phyloP scores from a whole-genome alignment of 2,888 invertebrate genomes.

The Dasysyrphus albostriatus region DNA sequence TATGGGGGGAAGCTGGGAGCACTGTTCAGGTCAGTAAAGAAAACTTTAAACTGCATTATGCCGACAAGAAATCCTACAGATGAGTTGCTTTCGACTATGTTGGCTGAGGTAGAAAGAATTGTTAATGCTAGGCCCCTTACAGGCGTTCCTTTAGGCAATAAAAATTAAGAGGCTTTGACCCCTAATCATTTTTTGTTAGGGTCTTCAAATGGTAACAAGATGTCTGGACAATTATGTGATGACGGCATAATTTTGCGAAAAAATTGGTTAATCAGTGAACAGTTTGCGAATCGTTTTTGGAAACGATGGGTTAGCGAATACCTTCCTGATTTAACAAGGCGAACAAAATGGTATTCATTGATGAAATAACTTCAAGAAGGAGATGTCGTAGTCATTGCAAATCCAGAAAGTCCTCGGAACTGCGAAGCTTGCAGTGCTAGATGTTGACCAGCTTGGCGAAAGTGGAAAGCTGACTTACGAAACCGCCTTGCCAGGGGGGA shows the following conservation, averaged over 20 bases:
- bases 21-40: not conserved
- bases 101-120: not conserved
- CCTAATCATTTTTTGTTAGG: not conserved
- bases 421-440: slow-evolving; percentile 4
- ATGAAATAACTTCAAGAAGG: not conserved
- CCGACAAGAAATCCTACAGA: not conserved
- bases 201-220: not conserved
- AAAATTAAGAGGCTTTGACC: not conserved
- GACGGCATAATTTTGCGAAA: not conserved
- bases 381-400: not conserved
- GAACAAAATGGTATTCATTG: not conserved
- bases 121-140: not conserved
- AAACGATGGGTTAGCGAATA: too few species aligned
- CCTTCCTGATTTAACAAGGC: not conserved
- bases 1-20: not conserved
- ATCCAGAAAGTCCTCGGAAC: not conserved
- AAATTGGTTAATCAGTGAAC: not conserved
- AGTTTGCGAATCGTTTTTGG: not conserved
- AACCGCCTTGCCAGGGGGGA: slow-evolving; percentile 20
- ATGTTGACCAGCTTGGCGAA: slow-evolving; percentile 16
- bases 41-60: not conserved
- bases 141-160: not conserved
- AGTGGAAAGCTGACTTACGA: not conserved
- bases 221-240: not conserved
- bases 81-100: not conserved